A percentile compares a stretch with the other conserved stretches of the same genome.
Conservation (phyloP, 2,113 vertebrate species). For the Propithecus coquereli region DNA sequence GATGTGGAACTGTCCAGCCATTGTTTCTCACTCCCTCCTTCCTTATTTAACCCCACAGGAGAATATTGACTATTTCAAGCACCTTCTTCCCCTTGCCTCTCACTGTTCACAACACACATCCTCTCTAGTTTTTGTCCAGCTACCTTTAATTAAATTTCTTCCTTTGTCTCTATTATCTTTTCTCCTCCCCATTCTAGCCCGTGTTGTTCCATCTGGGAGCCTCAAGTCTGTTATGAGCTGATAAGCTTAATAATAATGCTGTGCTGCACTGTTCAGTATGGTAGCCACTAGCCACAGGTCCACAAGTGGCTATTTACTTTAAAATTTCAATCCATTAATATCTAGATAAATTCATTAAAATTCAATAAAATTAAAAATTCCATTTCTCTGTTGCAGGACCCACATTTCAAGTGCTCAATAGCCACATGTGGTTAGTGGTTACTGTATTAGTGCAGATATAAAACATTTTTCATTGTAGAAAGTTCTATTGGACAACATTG, state of each 20-base stretch:
- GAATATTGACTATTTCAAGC: background rate
- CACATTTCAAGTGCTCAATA: background rate
- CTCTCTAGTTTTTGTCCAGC: background rate
- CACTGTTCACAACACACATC: background rate
- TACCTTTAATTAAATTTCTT: background rate
- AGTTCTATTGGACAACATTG: background rate
- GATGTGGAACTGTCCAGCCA: background rate
- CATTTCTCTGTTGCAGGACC: background rate
- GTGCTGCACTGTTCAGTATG: background rate
- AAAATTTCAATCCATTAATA: background rate
- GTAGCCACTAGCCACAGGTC: background rate
- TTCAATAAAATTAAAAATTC: constrained; percentile 29
- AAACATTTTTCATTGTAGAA: background rate
- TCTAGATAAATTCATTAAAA: background rate
- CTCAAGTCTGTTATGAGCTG: background rate
- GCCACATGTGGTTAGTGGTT: background rate
- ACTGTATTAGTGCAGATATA: background rate
- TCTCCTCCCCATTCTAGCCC: background rate
- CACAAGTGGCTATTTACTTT: background rate
- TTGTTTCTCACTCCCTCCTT: too few species aligned
- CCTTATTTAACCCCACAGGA: background rate
- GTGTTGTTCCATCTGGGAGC: background rate
- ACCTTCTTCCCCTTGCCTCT: background rate
- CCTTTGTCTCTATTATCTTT: background rate
- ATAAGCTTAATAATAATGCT: background rate